Evolutionary conservation across 2,797 vertebrate species (phyloP).

Genomic region (Tenualosa thibaudeaui): DNA sequence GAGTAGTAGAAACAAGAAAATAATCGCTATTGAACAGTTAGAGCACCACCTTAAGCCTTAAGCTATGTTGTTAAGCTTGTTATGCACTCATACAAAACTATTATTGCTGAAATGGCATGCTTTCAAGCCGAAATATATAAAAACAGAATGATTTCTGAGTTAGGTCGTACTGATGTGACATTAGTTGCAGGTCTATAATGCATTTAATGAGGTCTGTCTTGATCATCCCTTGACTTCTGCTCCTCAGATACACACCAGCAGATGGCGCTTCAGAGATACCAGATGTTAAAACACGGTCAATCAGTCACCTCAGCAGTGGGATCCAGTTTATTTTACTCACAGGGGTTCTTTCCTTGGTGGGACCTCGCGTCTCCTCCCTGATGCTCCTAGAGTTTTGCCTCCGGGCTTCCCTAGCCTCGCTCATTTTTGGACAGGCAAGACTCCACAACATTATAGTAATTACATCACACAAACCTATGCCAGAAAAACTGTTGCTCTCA

Average conservation of each 20-base stretch:
- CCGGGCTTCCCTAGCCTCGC: slow-evolving; percentile 70
- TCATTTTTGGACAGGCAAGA: slow-evolving; percentile 73
- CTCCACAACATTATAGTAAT: background rate
- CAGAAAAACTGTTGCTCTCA: background rate
- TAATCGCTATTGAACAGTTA: too few relatives aligned
- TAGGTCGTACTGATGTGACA: background rate
- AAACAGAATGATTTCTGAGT: background rate
- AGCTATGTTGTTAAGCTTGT: background rate
- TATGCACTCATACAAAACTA: background rate
- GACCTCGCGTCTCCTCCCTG: slow-evolving; percentile 78
- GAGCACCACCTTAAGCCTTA: too few relatives aligned
- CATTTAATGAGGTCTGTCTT: background rate
- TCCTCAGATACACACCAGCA: background rate
- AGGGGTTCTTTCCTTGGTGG: slow-evolving; percentile 71
- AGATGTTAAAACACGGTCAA: background rate
- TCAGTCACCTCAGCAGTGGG: slow-evolving; percentile 38
- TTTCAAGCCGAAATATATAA: background rate
- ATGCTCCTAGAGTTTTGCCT: slow-evolving; percentile 89
- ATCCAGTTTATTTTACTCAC: slow-evolving; percentile 71
- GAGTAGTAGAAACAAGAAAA: background rate
- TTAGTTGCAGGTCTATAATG: background rate
- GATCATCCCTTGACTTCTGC: background rate
- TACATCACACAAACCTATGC: background rate
- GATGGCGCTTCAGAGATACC: background rate
- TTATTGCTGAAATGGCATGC: background rate